Evolutionary conservation across 2,888 invertebrate species (phyloP).

Genomic region (Dysmachus trigonus): DNA sequence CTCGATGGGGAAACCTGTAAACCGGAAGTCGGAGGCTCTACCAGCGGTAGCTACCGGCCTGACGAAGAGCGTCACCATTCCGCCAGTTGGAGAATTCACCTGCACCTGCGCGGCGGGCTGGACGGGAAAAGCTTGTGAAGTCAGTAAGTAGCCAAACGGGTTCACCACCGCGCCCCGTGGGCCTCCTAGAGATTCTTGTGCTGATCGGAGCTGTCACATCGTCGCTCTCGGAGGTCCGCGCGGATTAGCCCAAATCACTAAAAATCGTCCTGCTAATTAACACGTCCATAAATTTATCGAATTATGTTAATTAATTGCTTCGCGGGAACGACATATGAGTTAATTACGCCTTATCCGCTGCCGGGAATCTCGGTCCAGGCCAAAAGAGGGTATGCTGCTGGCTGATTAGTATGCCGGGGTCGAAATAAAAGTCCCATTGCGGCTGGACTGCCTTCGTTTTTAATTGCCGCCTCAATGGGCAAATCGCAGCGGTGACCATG

Average conservation of each 20-base stretch:
- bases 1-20: slow-evolving; percentile 64
- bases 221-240: slow-evolving; percentile 11
- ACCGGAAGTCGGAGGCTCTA: slow-evolving; percentile 55
- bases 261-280: slow-evolving; percentile 37
- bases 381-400: not conserved
- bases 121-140: slow-evolving; percentile 82
- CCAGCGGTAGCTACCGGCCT: slow-evolving; percentile 42
- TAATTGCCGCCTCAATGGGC: slow-evolving; percentile 9
- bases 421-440: not conserved
- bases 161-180: too few species aligned
- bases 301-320: slow-evolving; percentile 36
- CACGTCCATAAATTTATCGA: slow-evolving; percentile 35
- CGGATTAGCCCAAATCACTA: slow-evolving; percentile 12
- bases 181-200: not conserved
- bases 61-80: slow-evolving; percentile 49
- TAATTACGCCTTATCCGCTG: not conserved
- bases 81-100: slow-evolving; percentile 68
- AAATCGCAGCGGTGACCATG: not conserved
- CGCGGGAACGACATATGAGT: slow-evolving; percentile 13
- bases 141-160: slow-evolving; percentile 67
- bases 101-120: slow-evolving; percentile 87
- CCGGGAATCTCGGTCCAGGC: not conserved
- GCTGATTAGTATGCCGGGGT: slow-evolving; percentile 11
- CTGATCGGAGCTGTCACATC: not conserved
- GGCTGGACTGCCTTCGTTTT: slow-evolving; percentile 11